Evolutionary conservation across 2,888 invertebrate species (phyloP), one percentile per base, ranked within the genome.

Genomic region (Ophioninae sp.): DNA sequence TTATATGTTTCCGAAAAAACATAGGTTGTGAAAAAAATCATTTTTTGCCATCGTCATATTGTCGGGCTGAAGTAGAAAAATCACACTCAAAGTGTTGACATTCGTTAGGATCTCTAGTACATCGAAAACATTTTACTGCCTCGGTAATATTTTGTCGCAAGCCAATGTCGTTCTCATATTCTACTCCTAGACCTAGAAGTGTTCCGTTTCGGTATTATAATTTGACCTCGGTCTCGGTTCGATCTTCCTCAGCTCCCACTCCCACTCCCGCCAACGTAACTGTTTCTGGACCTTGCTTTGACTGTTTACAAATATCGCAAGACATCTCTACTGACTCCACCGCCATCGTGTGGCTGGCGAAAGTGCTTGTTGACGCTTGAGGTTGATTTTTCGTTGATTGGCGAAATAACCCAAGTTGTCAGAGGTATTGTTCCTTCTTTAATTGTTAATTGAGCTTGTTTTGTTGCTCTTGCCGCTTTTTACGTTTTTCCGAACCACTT

Each of bases 81-180:
- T 68, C 68, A 68, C 41, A 37, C 7, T 39, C 68, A 68, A 68
- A 37, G 10, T 68, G 68, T 37, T 68, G 41, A 68, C 68, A 68
- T 23, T 39, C 68, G 39, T 37, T 39, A 39, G 41, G 37, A 17
- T 68, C 68, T 39, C 68, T 37, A 68, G 8, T 68, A 39, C 68
- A 68, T 41, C 41, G 39, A 68, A 68, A 68, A 39, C 39, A 37
- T 39, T 68, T 8, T 17, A 68, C 68, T 37, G 37, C 41, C 13
- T 68, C 13, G 41, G 39, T 68, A 39, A 68, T 39, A 17, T 68
- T 68, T 68, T 39, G 68, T 41, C 68, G 39, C 17, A 68, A 68
- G 10, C 68, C 68, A 68, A 68, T 0, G 13, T 68, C 68, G 39
- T 68, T 68, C 41, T 68, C 39, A 17, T 68, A 68, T 68, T 68